Base-by-base conservation (phyloP, 2,113 vertebrate species). In the Coptodon bakossiorum region DNA sequence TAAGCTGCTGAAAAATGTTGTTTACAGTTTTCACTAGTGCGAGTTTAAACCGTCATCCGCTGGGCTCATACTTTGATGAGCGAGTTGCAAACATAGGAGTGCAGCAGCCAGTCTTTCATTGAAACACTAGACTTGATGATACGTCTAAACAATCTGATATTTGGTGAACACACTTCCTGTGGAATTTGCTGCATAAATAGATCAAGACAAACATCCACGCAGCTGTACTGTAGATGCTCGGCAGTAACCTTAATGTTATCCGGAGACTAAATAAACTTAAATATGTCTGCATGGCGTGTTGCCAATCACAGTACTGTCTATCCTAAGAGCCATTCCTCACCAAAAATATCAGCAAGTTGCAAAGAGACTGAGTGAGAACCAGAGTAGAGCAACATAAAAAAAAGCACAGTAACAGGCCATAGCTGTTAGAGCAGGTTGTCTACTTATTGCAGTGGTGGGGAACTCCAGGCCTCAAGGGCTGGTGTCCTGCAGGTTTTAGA, bases 1-100 rank as follows among this genome's bases (percentile, higher is more conserved):
- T 94, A 94, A 94, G 93, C 94, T 88, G 91, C 86, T 91, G 88
- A 95, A 92, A 96, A 96, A 95, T 95, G 94, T 94, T 95, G 93
- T 95, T 96, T 95, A 95, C 93, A 91, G 93, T 92, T 93, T 95
- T 91, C 82, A 80, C 88, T 93, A 83, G 87, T 88, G 89, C 83
- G 83, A 93, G 86, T 91, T 94, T 90, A 91, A 86, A 90, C 91
- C 89, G 89, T 94, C 93, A 92, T 91, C 91, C 19, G 36, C 48
- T 59, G 63, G 71, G 52, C 89, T 86, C 85, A 3, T 88, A 52
- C 81, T 86, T 85, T 59, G 86, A 82, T 71, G 73, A 78, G 87
- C 14, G 82, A 71, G 78, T 78, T 84, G 45, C 38, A 56, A 88
- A 86, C 83, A 79, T 7, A 66, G 29, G 71, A 31, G 71, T 10